Evolutionary conservation across 2,888 invertebrate species (phyloP).

Genomic region (Dryobotodes eremita): DNA sequence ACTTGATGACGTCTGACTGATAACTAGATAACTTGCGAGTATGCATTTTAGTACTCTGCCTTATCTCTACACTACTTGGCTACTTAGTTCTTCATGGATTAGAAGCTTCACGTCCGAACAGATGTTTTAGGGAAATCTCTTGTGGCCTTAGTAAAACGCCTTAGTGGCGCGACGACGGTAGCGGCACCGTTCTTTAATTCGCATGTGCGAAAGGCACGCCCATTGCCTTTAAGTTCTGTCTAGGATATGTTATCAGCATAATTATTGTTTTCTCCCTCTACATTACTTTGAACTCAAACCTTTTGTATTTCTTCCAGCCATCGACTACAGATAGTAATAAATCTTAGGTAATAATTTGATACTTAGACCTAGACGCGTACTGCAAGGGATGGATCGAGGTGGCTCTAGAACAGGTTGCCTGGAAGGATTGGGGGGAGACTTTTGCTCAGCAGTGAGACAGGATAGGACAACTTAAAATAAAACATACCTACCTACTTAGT

Average conservation of each 20-base stretch:
- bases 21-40: constrained; percentile 47
- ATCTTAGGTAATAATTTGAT: constrained; percentile 10
- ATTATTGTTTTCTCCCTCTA: not conserved
- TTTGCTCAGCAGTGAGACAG: not conserved
- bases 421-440: not conserved
- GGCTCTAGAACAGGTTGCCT: not conserved
- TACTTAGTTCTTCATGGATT: constrained; percentile 15
- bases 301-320: not conserved
- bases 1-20: constrained; percentile 77
- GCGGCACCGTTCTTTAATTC: constrained; percentile 16
- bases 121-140: not conserved
- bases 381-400: not conserved
- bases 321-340: constrained; percentile 1
- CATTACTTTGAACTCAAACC: not conserved
- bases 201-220: not conserved
- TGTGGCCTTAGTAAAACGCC: not conserved
- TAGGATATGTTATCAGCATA: constrained; percentile 5
- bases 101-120: not conserved
- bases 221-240: constrained; percentile 3
- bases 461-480: not conserved
- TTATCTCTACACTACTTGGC: constrained; percentile 31
- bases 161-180: not conserved
- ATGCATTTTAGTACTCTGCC: constrained; percentile 2
- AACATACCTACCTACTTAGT: not conserved
- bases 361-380: not conserved